Evolutionary conservation across 2,113 vertebrate species (phyloP), one percentile per base, ranked within the genome.

Genomic region (Kobus ellipsiprymnus): DNA sequence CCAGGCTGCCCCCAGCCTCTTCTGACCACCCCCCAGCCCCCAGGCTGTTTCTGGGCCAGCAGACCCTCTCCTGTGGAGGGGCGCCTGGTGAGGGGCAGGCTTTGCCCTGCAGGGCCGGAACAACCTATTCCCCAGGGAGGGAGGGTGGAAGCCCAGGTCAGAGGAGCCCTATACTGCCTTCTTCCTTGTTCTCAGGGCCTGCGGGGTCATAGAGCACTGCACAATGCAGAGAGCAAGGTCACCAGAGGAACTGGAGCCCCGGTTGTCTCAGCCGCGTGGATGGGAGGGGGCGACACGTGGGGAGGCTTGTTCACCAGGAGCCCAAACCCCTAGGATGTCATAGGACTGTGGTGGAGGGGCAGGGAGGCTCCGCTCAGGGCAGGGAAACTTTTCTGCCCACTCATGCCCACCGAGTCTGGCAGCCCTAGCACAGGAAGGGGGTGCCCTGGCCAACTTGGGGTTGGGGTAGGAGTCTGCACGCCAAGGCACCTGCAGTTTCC

Each of bases 1-100:
- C 95, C 98, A 87, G 81, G 93, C 99, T 40, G 94, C 99, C 36
- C 84, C 98, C 84, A 99, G 98, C 95, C 99, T 99, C 77, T 99
- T 99, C 96, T 99, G 98, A 99, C 57, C 3, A 7, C 50, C 36
- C 17, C 17, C 36, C 40, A 16, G 25, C 33, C 93, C 46, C 77
- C n/a, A 13, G 48, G 78, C 87, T 89, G 91, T 13, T 52, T n/a
- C 44, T 48, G 40, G 82, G 6, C 5, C 15, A 5, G n/a, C 57
- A 14, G 54, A 1, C 16, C 93, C 14, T 85, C 16, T 64, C 23
- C 90, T 0, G 0, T 30, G 17, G 14, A 52, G 62, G 50, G 54
- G 11, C 1, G 0, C n/a, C 13, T 7, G 27, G 54, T 5, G n/a
- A 55, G 23, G 71, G 14, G 36, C 48, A 7, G 67, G 2, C 55